These are phyloP conservation scores for Channa maculata DNA, from an alignment of 2,113 vertebrate species.

Conservation along the genomic window DNA sequence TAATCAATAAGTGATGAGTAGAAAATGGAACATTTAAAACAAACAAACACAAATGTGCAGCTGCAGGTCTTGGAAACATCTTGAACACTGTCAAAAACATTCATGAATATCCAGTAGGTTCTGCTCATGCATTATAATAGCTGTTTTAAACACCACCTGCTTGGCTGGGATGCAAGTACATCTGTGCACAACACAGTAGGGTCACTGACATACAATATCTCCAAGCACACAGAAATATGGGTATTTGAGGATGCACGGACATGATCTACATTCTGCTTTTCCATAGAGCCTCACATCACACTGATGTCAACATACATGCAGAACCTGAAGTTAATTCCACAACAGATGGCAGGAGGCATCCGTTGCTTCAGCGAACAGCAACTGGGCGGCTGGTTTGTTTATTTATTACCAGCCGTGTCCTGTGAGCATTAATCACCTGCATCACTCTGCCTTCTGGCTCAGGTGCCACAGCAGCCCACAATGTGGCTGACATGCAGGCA, in stretches of 20 bases:
- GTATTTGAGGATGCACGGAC: not conserved
- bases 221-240: conserved; percentile 1
- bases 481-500: conserved; percentile 18
- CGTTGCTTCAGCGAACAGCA: conserved; percentile 30
- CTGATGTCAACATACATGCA: conserved; percentile 11
- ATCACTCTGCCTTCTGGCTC: conserved; percentile 50
- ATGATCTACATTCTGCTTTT: not conserved
- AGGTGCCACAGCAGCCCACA: conserved; percentile 49
- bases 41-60: conserved; percentile 7
- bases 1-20: conserved; percentile 4
- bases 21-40: conserved; percentile 13
- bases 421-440: conserved; percentile 64
- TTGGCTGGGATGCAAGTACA: conserved; percentile 4
- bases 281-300: conserved; percentile 9
- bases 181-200: conserved; percentile 24
- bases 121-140: conserved; percentile 19
- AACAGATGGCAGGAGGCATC: conserved; percentile 61
- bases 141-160: conserved; percentile 37
- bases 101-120: conserved; percentile 18
- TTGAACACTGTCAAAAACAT: not conserved
- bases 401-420: conserved; percentile 51
- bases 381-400: conserved; percentile 43
- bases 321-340: conserved; percentile 32
- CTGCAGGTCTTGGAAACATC: not conserved
- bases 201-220: conserved; percentile 4